Evolutionary conservation across 2,888 invertebrate genomes (phyloP).

Genomic region (Apodemia mormo): DNA sequence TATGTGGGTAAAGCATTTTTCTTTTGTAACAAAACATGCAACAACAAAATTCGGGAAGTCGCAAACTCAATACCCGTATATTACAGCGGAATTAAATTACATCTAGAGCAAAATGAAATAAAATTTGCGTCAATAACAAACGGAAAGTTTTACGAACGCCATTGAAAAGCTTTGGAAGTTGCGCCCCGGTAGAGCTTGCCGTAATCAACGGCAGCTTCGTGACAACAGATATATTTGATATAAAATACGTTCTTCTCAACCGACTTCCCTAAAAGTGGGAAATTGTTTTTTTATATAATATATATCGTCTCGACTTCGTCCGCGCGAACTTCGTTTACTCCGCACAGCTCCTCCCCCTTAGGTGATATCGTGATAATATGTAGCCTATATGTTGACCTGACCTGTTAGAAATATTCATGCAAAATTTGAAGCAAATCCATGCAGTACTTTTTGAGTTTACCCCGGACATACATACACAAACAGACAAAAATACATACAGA

Average conservation of each 20-base stretch:
- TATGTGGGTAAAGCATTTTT: slow-evolving; percentile 22
- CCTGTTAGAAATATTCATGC: too few species aligned
- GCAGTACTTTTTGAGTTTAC: too few species aligned
- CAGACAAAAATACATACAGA: too few species aligned
- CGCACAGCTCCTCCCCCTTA: too few species aligned
- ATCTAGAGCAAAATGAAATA: slow-evolving; percentile 33
- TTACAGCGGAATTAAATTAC: slow-evolving; percentile 36
- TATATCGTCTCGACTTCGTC: too few species aligned
- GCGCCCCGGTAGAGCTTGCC: slow-evolving; percentile 19
- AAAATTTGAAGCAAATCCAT: too few species aligned
- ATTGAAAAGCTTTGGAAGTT: slow-evolving; percentile 39
- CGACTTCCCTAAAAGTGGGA: too few species aligned
- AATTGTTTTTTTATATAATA: too few species aligned
- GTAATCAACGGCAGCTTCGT: slow-evolving; percentile 12
- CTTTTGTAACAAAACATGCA: slow-evolving; percentile 17
- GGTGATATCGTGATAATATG: too few species aligned
- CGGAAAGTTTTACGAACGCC: slow-evolving; percentile 35
- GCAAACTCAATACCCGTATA: slow-evolving; percentile 31
- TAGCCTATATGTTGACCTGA: too few species aligned
- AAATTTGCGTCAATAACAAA: slow-evolving; percentile 41
- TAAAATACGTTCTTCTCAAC: neutral
- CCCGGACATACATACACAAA: too few species aligned
- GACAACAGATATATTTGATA: neutral
- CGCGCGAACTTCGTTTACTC: too few species aligned
- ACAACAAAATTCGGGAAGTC: slow-evolving; percentile 28